These are phyloP conservation scores for Drosophila navojoa DNA, from an alignment of 1,140 invertebrate genomes.

Conservation along the genomic window DNA sequence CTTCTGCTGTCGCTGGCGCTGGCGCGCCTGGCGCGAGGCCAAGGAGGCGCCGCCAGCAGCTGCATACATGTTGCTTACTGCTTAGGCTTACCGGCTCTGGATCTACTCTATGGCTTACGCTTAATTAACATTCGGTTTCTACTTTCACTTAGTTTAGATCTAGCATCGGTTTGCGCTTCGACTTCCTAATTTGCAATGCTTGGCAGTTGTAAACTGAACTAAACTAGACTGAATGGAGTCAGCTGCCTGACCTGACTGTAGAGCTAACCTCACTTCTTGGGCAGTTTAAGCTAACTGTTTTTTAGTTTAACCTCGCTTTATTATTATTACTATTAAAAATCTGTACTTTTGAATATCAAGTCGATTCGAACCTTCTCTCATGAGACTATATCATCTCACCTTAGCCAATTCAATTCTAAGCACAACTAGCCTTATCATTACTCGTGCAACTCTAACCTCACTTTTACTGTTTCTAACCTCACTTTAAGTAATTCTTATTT, in stretches of 20 bases:
- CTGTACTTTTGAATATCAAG: not conserved
- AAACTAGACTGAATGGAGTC: not conserved
- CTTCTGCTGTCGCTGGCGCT: slow-evolving; percentile 84
- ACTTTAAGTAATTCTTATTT: slow-evolving; percentile 17
- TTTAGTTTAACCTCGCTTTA: too few relatives aligned
- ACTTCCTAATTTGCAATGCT: slow-evolving; percentile 11
- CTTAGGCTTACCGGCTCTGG: slow-evolving; percentile 39
- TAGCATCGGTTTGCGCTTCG: slow-evolving; percentile 9
- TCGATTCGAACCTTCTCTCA: not conserved
- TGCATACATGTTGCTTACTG: slow-evolving; percentile 87
- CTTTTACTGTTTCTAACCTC: slow-evolving; percentile 10
- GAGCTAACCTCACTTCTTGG: not conserved
- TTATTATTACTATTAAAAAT: not conserved
- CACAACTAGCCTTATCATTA: not conserved
- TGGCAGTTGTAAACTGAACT: slow-evolving; percentile 1
- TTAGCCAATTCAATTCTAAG: not conserved
- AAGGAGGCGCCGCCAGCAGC: slow-evolving; percentile 89
- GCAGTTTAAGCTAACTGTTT: not conserved
- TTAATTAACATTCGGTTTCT: slow-evolving; percentile 51
- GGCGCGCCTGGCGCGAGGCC: slow-evolving; percentile 88
- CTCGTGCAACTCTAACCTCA: not conserved
- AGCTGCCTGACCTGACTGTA: slow-evolving; percentile 1
- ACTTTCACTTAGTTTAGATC: not conserved
- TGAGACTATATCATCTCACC: not conserved
- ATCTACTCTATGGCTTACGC: slow-evolving; percentile 47